Evolutionary conservation across 1,140 invertebrate genomes (phyloP).

Genomic region (Charaxes varanes): DNA sequence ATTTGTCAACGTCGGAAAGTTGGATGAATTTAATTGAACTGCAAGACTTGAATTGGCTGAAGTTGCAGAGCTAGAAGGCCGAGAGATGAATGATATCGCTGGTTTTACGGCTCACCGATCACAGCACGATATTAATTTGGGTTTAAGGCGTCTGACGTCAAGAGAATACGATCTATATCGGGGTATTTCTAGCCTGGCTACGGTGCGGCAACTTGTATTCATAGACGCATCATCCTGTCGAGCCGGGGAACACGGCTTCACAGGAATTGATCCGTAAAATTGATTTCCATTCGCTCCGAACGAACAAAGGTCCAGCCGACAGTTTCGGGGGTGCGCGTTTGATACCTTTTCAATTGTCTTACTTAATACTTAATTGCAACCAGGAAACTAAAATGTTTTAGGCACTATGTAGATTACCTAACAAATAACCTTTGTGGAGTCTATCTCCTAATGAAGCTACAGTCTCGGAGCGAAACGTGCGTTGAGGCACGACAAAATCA

Average conservation of each 20-base stretch:
- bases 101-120: conserved; percentile 43
- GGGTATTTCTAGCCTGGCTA: conserved; percentile 32
- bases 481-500: no score
- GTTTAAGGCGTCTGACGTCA: conserved; percentile 33
- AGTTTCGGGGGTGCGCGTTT: conserved; percentile 13
- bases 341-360: conserved; percentile 16
- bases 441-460: conserved; percentile 1
- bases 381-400: no score
- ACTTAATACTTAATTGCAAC: conserved; percentile 7
- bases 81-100: conserved; percentile 51
- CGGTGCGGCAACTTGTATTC: conserved; percentile 51
- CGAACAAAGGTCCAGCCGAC: conserved; percentile 30
- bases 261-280: conserved; percentile 53
- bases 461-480: conserved; percentile 1
- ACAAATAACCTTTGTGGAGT: no score
- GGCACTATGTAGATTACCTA: no score
- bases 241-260: conserved; percentile 28
- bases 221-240: conserved; percentile 41
- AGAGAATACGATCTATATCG: conserved; percentile 27
- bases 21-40: background rate
- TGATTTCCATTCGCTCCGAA: conserved; percentile 47
- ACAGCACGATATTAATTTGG: conserved; percentile 62
- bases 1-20: background rate
- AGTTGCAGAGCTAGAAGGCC: conserved; percentile 15
- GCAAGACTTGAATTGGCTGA: background rate